Conservation (phyloP, 37 sponge, comb jelly and placozoan genomes). For the Tethya wilhelma region DNA sequence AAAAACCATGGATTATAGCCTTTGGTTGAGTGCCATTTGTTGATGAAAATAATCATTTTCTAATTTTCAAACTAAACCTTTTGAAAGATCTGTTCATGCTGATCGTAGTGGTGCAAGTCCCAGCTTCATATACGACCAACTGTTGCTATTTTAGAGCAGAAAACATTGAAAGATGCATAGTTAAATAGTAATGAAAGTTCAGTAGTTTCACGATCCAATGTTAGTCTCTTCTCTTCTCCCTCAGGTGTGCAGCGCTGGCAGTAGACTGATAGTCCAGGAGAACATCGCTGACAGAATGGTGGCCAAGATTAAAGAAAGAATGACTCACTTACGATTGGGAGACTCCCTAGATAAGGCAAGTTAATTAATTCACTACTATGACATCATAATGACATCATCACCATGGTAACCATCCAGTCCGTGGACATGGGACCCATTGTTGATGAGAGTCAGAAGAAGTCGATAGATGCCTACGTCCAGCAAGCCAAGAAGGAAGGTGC, state of each 20-base stretch:
- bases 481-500: slow-evolving; percentile 90
- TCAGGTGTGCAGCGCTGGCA: slow-evolving; percentile 97
- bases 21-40: too few relatives aligned
- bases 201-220: not conserved
- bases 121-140: too few relatives aligned
- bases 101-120: too few relatives aligned
- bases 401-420: slow-evolving; percentile 37
- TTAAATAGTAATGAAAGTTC: not conserved
- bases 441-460: slow-evolving; percentile 74
- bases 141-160: too few relatives aligned
- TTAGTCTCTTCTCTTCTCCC: not conserved
- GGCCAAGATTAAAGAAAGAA: slow-evolving; percentile 84
- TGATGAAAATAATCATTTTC: too few relatives aligned
- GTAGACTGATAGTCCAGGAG: slow-evolving; percentile 90
- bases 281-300: slow-evolving; percentile 78
- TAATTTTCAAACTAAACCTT: too few relatives aligned
- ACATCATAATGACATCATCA: not conserved
- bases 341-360: slow-evolving; percentile 78
- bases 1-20: too few relatives aligned
- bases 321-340: slow-evolving; percentile 87
- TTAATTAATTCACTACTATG: not conserved
- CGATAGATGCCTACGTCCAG: slow-evolving; percentile 85
- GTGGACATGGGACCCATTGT: slow-evolving; percentile 96
- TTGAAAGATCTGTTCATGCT: too few relatives aligned
- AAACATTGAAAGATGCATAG: too few relatives aligned